These are phyloP conservation scores for Isaurus tuberculatus DNA, from an alignment of 92 coral and sea anemone species.

Conservation along the genomic window DNA sequence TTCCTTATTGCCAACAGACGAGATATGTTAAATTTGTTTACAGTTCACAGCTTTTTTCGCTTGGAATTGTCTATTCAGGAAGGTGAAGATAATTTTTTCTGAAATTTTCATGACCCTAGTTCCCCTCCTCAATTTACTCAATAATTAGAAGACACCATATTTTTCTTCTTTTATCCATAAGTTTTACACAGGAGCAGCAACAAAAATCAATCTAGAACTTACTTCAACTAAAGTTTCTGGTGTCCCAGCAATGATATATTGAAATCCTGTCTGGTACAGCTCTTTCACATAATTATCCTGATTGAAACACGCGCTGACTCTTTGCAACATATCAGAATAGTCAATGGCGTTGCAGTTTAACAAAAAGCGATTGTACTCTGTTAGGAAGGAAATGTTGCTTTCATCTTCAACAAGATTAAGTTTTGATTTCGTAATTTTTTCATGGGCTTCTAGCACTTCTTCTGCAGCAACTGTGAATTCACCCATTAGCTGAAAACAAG, in stretches of 20 bases:
- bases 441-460: constrained; percentile 67
- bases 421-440: constrained; percentile 64
- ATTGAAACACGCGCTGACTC: constrained; percentile 59
- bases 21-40: too few species aligned
- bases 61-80: too few species aligned
- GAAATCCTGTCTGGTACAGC: constrained; percentile 56
- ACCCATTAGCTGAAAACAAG: constrained; percentile 61
- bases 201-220: constrained; percentile 19
- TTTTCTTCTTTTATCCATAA: too few species aligned
- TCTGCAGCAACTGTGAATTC: constrained; percentile 64
- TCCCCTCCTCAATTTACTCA: not conserved
- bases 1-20: too few species aligned
- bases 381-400: constrained; percentile 3
- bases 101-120: not conserved
- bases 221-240: constrained; percentile 79
- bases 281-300: constrained; percentile 55
- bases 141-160: too few species aligned
- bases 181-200: not conserved
- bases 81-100: not conserved
- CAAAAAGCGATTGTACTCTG: constrained; percentile 68
- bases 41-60: too few species aligned
- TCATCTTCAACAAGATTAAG: constrained; percentile 29
- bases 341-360: constrained; percentile 80
- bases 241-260: constrained; percentile 62
- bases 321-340: constrained; percentile 70